Base-by-base conservation (phyloP, 2,888 invertebrate species). In the Philonicus albiceps region DNA sequence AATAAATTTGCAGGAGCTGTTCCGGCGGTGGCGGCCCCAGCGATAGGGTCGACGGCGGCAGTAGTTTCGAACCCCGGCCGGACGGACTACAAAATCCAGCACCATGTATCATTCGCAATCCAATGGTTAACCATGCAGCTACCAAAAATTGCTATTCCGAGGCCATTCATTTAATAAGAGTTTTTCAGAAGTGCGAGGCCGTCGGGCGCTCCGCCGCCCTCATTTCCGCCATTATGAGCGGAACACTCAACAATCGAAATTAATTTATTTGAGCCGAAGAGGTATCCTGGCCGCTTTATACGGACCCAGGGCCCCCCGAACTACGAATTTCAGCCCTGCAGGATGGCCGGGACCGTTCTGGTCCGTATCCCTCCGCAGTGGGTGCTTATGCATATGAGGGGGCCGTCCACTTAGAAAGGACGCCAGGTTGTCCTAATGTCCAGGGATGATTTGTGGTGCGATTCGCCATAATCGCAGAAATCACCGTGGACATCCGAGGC, bases 391-490 rank as follows among this genome's bases (percentile, higher is more conserved):
- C 84, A 84, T 64, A 84, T 72, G 84, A 84, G 84, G 5, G 22
- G 72, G 72, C 19, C 72, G 53, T 22, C 49, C 40, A 40, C 72
- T 40, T 64, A 40, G 40, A 31, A 37, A 84, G 13, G 87, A 85
- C 87, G 87, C 78, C 88, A 86, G 86, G 85, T 85, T 88, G 87
- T 86, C 85, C 84, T 88, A 88, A 88, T 88, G 88, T 87, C 40
- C 64, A 31, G 30, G 22, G 76, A 85, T 87, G 88, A 88, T 88
- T 88, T 88, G 88, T 87, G 80, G 84, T 72, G 1, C 27, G 72
- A 84, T 40, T 84, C 40, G 40, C 84, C 72, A 84, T 84, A 40
- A 72, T 83, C 83, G 64, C 64, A n/a, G 53, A 72, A 84, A 84
- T 64, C 72, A 40, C 84, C 34, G 40, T 64, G 27, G 64, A 53